These are phyloP conservation scores for Bradypodion ventrale DNA, from an alignment of 2,797 vertebrate genomes.

Conservation along the genomic window DNA sequence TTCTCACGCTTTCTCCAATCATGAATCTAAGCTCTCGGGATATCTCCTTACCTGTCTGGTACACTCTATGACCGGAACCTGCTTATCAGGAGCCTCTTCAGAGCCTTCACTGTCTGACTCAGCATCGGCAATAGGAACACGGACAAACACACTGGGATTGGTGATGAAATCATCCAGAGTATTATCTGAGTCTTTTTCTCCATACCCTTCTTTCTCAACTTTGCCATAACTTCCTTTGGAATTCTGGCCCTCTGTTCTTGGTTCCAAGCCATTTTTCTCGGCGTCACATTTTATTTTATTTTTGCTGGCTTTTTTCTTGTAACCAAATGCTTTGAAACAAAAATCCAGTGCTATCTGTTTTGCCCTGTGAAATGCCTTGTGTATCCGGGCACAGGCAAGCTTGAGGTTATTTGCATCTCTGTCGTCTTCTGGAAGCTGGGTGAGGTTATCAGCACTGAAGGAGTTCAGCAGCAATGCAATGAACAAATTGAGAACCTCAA, in stretches of 20 bases:
- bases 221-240: slow-evolving; percentile 72
- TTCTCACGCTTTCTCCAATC: not conserved
- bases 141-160: slow-evolving; percentile 83
- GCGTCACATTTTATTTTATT: slow-evolving; percentile 77
- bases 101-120: slow-evolving; percentile 89
- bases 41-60: slow-evolving; percentile 64
- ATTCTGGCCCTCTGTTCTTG: slow-evolving; percentile 27
- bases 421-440: slow-evolving; percentile 87
- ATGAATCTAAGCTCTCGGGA: not conserved
- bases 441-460: slow-evolving; percentile 91
- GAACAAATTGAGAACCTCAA: slow-evolving; percentile 94
- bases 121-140: slow-evolving; percentile 91
- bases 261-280: slow-evolving; percentile 40
- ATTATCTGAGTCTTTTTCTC: slow-evolving; percentile 70
- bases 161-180: slow-evolving; percentile 84
- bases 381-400: slow-evolving; percentile 86
- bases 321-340: slow-evolving; percentile 79
- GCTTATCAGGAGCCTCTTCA: slow-evolving; percentile 79
- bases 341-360: slow-evolving; percentile 66
- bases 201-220: slow-evolving; percentile 64
- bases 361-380: slow-evolving; percentile 72
- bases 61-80: slow-evolving; percentile 62
- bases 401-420: slow-evolving; percentile 94
- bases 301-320: slow-evolving; percentile 75
- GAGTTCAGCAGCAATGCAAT: slow-evolving; percentile 93